Evolutionary conservation across 2,113 vertebrate species (phyloP), one percentile per base, ranked within the genome.

Genomic region (Leptosomus discolor): DNA sequence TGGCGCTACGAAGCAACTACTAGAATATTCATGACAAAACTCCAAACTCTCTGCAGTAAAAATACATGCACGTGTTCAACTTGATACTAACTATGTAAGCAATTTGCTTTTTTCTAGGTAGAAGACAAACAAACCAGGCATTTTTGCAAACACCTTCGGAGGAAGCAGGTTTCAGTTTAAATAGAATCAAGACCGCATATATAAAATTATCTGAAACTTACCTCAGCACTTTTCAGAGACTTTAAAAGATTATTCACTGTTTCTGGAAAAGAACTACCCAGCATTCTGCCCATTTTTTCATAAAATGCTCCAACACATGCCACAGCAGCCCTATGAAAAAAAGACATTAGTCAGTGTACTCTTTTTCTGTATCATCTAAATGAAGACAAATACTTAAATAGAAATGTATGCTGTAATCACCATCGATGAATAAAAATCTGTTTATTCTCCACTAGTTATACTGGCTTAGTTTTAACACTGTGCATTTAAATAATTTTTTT

Each of bases 261-360:
- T 97, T 99, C 99, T 18, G 99, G 99, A 97, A 99, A 99, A 90
- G 99, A 99, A 97, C 99, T 99, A 87, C 99, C 99, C 89, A 99
- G 96, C 99, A 99, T 99, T 95, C 99, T 98, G 54, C 99, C 99
- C 99, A 99, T 99, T 98, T 99, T 99, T 97, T 99, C 99, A 97
- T 99, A 99, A 98, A 99, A 99, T 27, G 99, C 99, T 71, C 99
- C 99, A 71, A 99, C 99, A 97, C 99, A 99, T 13, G 99, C 99
- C 96, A 99, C 99, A 15, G 99, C 99, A 97, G 99, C 99, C 73
- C 99, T 99, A 82, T 9, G 76, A 96, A 61, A 97, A 54, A 70
- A 60, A 88, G 5, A 43, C 15, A 79, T 56, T 71, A n/a, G 61
- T 34, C 15, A 6, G 26, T 39, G 24, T 67, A 64, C 5, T 53